Evolutionary conservation across 2,888 invertebrate species (phyloP).

Genomic region (Beris chalybata): DNA sequence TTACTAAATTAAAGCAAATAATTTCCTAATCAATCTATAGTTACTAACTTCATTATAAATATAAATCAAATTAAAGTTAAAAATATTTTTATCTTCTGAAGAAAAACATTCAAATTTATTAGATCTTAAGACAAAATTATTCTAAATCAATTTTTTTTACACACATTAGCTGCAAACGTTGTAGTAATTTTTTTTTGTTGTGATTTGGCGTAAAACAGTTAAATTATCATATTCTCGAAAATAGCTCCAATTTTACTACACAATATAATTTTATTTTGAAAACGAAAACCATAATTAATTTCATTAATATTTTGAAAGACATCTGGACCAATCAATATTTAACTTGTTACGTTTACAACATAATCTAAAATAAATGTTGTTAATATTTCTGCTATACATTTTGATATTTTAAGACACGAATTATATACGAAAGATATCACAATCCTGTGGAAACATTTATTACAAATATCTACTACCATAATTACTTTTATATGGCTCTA

Average conservation of each 20-base stretch:
- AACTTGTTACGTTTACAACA: constrained; percentile 1
- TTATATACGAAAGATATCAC: not conserved
- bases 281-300: too few relatives aligned
- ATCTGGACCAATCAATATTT: constrained; percentile 21
- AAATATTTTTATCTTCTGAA: too few relatives aligned
- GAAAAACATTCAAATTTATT: too few relatives aligned
- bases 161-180: too few relatives aligned
- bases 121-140: too few relatives aligned
- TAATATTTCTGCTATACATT: not conserved
- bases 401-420: constrained; percentile 1
- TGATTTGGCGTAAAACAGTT: too few relatives aligned
- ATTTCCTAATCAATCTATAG: constrained; percentile 3
- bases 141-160: too few relatives aligned
- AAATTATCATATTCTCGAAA: too few relatives aligned
- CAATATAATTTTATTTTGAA: too few relatives aligned
- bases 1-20: not conserved
- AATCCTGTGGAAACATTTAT: not conserved
- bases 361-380: not conserved
- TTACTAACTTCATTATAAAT: not conserved
- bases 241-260: too few relatives aligned
- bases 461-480: too few relatives aligned
- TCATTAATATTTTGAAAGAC: constrained; percentile 20
- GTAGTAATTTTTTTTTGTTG: too few relatives aligned
- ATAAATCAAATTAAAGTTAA: not conserved
- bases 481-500: not conserved